Evolutionary conservation across 1,140 invertebrate genomes (phyloP), one percentile per base, ranked within the genome.

Genomic region (Drosophila tristis): DNA sequence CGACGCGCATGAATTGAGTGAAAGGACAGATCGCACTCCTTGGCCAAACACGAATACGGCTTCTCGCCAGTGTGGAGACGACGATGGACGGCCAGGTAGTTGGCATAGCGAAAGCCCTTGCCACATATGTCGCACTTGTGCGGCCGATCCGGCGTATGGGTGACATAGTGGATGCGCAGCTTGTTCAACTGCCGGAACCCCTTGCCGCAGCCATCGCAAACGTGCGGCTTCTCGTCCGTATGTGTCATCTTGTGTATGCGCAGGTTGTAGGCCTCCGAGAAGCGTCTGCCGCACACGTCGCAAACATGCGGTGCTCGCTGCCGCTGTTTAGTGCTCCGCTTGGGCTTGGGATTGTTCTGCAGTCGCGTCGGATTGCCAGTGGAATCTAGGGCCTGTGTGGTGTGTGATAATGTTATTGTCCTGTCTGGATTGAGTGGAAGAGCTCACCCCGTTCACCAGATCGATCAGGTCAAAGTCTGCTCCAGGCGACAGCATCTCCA

Each of bases 31-130:
- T 48, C 5, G 23, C 89, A 90, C 7, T 25, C n/a, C 0, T 20
- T 6, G 26, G 35, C 35, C 7, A 47, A 29, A 44, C 89, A 91
- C 0, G 31, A 9, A 70, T 95, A 96, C 0, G 96, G 96, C 7
- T 96, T 93, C 92, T 97, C 96, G 16, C 96, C 96, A 0, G 96
- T 97, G 90, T 97, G 97, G 1, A 95, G 94, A 6, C 96, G 95
- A 91, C 96, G 96, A 50, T 91, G 90, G 23, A 91, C 81, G 2
- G 65, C 35, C 47, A 91, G 51, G 42, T 90, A 90, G 54, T 90
- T 91, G 48, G 84, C 84, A 94, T 94, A 94, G 42, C 94, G 94
- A 73, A 95, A 95, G 42, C 90, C 92, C 80, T 93, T 93, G 13
- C 92, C 93, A 63, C 94, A 94, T 4, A 93, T 91, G 53, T 93